These are phyloP conservation scores for Callimorpha dominula DNA, from an alignment of 2,888 invertebrate species.

Conservation along the genomic window DNA sequence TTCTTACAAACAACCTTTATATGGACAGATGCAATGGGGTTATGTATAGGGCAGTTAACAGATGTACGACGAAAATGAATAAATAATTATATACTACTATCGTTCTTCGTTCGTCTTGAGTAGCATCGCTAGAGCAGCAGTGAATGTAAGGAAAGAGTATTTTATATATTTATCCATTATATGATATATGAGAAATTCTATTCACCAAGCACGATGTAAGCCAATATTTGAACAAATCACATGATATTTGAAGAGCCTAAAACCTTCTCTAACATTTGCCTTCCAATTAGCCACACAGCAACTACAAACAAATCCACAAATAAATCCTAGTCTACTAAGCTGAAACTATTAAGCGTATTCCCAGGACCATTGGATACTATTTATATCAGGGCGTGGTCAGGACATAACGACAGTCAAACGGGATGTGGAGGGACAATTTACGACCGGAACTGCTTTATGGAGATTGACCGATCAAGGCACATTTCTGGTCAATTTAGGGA, in stretches of 20 bases:
- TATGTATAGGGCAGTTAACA: too few relatives aligned
- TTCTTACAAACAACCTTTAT: too few relatives aligned
- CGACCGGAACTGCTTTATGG: constrained; percentile 79
- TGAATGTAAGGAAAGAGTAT: too few relatives aligned
- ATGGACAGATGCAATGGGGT: too few relatives aligned
- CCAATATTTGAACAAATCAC: neutral
- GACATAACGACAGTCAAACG: constrained; percentile 72
- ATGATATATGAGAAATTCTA: too few relatives aligned
- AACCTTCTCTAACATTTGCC: neutral
- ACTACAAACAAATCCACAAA: constrained; percentile 23
- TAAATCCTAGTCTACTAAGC: constrained; percentile 25
- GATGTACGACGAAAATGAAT: too few relatives aligned
- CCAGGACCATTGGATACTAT: constrained; percentile 60
- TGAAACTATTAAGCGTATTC: constrained; percentile 44
- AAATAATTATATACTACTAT: too few relatives aligned
- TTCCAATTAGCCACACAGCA: neutral
- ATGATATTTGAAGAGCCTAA: neutral
- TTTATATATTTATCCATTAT: too few relatives aligned
- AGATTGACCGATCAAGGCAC: constrained; percentile 71
- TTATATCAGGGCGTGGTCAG: constrained; percentile 65
- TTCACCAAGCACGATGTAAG: neutral
- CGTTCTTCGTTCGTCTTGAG: too few relatives aligned
- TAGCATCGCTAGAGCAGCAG: too few relatives aligned
- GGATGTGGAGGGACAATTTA: constrained; percentile 79
- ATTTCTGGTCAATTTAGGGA: constrained; percentile 52